Base-by-base conservation (phyloP, 1,140 invertebrate genomes). In the Heliconius himera region DNA sequence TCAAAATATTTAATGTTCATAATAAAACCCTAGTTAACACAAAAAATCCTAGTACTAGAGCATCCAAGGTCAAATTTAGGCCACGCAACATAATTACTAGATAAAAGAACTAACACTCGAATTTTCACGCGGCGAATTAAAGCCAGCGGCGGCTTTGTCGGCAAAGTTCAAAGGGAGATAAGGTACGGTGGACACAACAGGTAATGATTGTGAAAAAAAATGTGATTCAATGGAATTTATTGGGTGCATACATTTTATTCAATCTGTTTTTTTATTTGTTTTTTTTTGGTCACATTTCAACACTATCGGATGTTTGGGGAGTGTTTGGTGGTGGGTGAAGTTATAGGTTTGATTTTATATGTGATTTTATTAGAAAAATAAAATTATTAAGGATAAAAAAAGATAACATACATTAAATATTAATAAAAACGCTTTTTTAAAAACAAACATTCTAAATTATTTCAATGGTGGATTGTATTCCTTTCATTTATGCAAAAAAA, bases 101-200 rank as follows among this genome's bases (percentile, higher is more conserved):
- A 87, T 88, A 88, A 85, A 84, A 82, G 76, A 36, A 36, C 33
- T 36, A 36, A 74, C 85, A 90, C 84, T 85, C 79, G 78, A 84
- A 77, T 84, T 84, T 88, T 85, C 81, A 83, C 80, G 84, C 90
- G 88, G 89, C 84, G 79, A 86, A 88, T 91, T 88, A 93, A 91
- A 91, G 83, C 81, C 79, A 81, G 80, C 89, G 88, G 89, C 71
- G 70, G 77, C 89, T 91, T 90, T 93, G 91, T 89, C 91, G 91
- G 91, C 84, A 46, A 18, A 85, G 79, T 81, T 88, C 88, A 90
- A 91, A 91, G 82, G 36, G 29, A 81, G 84, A 84, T 87, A 88
- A 76, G 66, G 83, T 84, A 88, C 87, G 73, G 79, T 82, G 66
- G 3, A 78, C 79, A 73, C 79, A 78, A 77, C 80, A 82, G 74